Base-by-base conservation (phyloP, 2,797 vertebrate genomes). In the Cichlasoma orientale region DNA sequence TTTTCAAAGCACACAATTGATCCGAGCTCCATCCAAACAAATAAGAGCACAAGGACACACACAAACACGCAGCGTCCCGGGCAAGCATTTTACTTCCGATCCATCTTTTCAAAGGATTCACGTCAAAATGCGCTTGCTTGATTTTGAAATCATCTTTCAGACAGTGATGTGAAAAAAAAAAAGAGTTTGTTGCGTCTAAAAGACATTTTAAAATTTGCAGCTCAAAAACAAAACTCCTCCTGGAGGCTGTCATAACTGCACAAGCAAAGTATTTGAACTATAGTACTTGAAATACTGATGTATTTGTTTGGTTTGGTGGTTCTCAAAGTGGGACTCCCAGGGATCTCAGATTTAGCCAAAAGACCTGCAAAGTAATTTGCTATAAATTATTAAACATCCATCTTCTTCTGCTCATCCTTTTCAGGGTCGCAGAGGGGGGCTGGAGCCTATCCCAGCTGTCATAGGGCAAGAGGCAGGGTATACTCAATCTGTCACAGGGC, bases 21-120 rank as follows among this genome's bases (percentile, higher is more conserved):
- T 93, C 86, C 53, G 55, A 78, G 72, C 78, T 83, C 84, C 88
- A 91, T 92, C 88, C 90, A 93, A 95, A 94, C 92, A 95, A 94
- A 94, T 89, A 93, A 77, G 90, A 92, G 84, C 86, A 89, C 89
- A 92, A 90, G 88, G 91, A 92, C 88, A 90, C 71, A 68, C 87
- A 86, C 89, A 82, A 89, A 70, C 84, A 77, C 84, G 74, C 69
- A 21, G 74, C 88, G 80, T 86, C 77, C 81, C 77, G 19, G 27
- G 85, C 81, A 90, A 83, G 90, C 87, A 83, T 61, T 78, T 68
- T 4, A 70, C 91, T 93, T 94, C 91, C 88, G 82, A 92, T 63
- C 91, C 41, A 16, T 61, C 82, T 92, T 90, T 91, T 79, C 53
- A 80, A 78, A 82, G 78, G 55, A 58, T 79, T 83, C 47, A 72